A percentile compares a stretch with the other conserved stretches of the same genome.
These are phyloP conservation scores for Xiphorhynchus erythropygius DNA, from an alignment of 2,797 vertebrate species.

Conservation along the genomic window DNA sequence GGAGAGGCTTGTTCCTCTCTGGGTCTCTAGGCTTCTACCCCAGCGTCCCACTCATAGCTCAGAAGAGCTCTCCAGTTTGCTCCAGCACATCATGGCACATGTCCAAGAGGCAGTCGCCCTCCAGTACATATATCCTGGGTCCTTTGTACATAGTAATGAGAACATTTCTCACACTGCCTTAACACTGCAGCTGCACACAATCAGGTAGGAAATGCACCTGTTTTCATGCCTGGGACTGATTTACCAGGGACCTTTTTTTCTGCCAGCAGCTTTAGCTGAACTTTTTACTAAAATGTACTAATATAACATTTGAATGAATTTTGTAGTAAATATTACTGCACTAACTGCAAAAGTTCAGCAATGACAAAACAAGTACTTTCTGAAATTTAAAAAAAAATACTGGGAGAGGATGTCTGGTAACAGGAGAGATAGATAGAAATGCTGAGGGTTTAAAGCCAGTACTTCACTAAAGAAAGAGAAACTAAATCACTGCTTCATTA, in stretches of 20 bases:
- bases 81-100: not conserved
- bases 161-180: not conserved
- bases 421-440: not conserved
- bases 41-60: not conserved
- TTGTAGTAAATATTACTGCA: not conserved
- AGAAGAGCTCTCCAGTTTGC: not conserved
- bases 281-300: not conserved
- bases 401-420: not conserved
- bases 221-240: not conserved
- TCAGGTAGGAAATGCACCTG: not conserved
- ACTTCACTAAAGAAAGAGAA: not conserved
- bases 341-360: not conserved
- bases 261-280: not conserved
- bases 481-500: not conserved
- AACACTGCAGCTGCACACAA: not conserved
- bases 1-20: not conserved
- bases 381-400: not conserved
- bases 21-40: not conserved
- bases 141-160: fast-evolving
- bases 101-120: not conserved
- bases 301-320: not conserved
- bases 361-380: not conserved
- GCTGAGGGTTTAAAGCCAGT: not conserved
- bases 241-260: not conserved
- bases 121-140: not conserved